phyloP scores from a whole-genome alignment of 2,888 invertebrate genomes.

The Parthenolecanium corni region DNA sequence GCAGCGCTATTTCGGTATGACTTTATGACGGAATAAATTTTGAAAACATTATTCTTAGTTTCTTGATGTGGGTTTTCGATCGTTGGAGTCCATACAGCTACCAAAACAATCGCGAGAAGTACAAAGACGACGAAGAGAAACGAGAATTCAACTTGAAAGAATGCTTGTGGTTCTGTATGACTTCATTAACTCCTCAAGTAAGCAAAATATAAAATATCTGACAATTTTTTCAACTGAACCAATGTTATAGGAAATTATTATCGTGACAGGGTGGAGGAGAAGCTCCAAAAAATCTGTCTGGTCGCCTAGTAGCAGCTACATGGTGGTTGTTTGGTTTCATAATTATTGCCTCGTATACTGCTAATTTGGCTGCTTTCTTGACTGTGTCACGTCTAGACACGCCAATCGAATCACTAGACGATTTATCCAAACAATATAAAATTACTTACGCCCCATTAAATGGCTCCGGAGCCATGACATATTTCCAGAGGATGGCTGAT shows the following conservation, averaged over 20 bases:
- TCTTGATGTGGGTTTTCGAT: conserved; percentile 93
- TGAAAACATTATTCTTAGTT: conserved; percentile 41
- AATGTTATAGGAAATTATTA: not conserved
- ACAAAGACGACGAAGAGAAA: conserved; percentile 85
- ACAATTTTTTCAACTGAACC: not conserved
- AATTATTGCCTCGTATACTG: conserved; percentile 96
- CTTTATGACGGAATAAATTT: not conserved
- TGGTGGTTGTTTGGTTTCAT: conserved; percentile 99
- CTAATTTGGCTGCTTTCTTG: conserved; percentile 92
- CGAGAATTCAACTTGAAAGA: conserved; percentile 90
- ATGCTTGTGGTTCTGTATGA: conserved; percentile 98
- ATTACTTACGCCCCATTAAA: conserved; percentile 87
- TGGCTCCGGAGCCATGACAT: conserved; percentile 80
- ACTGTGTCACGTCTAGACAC: conserved; percentile 88
- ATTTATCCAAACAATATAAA: conserved; percentile 89
- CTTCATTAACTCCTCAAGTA: conserved; percentile 79
- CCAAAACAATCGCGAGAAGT: conserved; percentile 85
- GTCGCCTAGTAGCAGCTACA: conserved; percentile 87
- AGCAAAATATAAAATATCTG: not conserved
- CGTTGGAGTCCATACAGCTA: conserved; percentile 95
- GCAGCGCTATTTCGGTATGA: not conserved
- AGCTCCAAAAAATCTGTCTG: conserved; percentile 91
- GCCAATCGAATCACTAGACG: conserved; percentile 85
- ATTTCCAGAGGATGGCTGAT: conserved; percentile 90
- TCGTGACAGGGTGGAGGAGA: conserved; percentile 72